These are phyloP conservation scores for Arctia plantaginis DNA, from an alignment of 2,888 invertebrate species.

Conservation along the genomic window DNA sequence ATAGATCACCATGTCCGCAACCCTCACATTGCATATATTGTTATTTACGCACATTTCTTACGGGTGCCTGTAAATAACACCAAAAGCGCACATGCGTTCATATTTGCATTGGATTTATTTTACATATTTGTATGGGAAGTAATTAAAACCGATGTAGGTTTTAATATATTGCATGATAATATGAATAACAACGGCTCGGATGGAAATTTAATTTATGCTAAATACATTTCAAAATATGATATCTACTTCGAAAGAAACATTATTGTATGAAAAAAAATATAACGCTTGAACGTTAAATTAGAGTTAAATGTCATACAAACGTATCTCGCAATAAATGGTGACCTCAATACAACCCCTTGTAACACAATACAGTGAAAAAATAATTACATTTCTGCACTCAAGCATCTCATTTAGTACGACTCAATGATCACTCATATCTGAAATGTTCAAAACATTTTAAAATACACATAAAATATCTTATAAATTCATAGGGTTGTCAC, in stretches of 20 bases:
- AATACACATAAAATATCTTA: constrained; percentile 20
- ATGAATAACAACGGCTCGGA: constrained; percentile 18
- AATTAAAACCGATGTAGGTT: constrained; percentile 58
- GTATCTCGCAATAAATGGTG: not conserved
- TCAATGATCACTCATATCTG: constrained; percentile 15
- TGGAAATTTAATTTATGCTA: constrained; percentile 16
- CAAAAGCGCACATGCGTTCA: constrained; percentile 61
- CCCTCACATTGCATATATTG: constrained; percentile 64
- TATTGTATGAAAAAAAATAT: not conserved
- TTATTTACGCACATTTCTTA: constrained; percentile 76
- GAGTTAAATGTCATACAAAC: not conserved
- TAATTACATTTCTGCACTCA: constrained; percentile 3
- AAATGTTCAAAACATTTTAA: not conserved
- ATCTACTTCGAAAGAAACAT: not conserved
- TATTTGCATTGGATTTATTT: constrained; percentile 62
- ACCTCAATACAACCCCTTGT: constrained; percentile 14
- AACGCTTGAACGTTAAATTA: no score
- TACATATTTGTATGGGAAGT: constrained; percentile 62
- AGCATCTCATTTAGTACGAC: constrained; percentile 17
- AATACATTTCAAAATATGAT: constrained; percentile 11
- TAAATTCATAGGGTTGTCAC: constrained; percentile 39
- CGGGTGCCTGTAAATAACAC: constrained; percentile 71
- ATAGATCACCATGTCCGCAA: constrained; percentile 80
- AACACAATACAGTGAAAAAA: constrained; percentile 13
- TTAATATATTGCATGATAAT: constrained; percentile 39